Conservation (phyloP, 2,797 vertebrate species). For the Manis pentadactyla region DNA sequence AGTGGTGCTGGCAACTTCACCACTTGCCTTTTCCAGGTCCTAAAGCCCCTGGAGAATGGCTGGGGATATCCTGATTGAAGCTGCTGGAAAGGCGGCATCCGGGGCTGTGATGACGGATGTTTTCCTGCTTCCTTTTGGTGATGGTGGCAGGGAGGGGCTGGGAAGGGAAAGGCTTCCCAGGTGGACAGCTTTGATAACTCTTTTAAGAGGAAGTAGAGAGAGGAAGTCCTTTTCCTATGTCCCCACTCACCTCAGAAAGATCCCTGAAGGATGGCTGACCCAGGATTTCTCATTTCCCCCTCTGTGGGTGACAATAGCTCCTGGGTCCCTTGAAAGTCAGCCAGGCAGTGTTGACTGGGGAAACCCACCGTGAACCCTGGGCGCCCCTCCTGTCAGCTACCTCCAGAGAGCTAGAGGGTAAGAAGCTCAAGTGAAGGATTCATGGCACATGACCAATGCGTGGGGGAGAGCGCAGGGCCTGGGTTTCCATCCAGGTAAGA, state of each 20-base stretch:
- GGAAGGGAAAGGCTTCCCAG: conserved; percentile 77
- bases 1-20: not conserved
- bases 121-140: conserved; percentile 77
- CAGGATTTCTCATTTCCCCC: not conserved
- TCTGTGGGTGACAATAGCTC: not conserved
- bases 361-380: not conserved
- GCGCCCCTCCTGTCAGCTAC: not conserved
- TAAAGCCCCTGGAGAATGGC: conserved; percentile 56
- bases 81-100: conserved; percentile 52
- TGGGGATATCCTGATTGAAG: conserved; percentile 68
- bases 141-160: conserved; percentile 59
- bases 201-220: conserved; percentile 62
- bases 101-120: conserved; percentile 70
- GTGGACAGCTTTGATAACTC: conserved; percentile 73
- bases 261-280: not conserved
- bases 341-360: not conserved
- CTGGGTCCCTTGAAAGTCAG: not conserved
- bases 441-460: not conserved
- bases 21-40: not conserved
- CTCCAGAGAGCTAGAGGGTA: not conserved
- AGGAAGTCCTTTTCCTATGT: conserved; percentile 66
- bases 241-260: conserved; percentile 27
- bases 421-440: not conserved
- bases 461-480: not conserved
- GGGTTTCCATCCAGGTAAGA: not conserved